Percentiles rank a stretch among this genome's conserved stretches.
Evolutionary conservation across 1,140 invertebrate species (phyloP).

Genomic region (Drosophila lowei): DNA sequence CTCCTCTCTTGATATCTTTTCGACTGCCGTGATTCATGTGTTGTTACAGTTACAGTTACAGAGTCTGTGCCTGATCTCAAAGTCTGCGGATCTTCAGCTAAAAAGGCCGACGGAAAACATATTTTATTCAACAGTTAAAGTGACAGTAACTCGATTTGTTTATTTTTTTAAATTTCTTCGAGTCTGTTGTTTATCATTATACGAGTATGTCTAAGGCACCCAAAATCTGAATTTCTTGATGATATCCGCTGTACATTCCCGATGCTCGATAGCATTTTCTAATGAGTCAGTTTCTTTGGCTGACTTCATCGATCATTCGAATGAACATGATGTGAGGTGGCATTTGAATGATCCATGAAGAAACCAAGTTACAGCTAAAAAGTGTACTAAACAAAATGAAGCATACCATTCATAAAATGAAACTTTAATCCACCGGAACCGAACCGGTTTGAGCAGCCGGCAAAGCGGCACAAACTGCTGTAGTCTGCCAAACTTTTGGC

Average conservation of each 20-base stretch:
- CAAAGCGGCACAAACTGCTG: constrained; percentile 32
- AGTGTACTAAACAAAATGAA: constrained; percentile 1
- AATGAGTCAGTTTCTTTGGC: constrained; percentile 34
- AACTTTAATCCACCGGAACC: constrained; percentile 29
- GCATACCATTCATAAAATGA: constrained; percentile 44
- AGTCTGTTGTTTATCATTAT: too few species aligned
- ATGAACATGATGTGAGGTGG: constrained; percentile 23
- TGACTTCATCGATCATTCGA: constrained; percentile 51
- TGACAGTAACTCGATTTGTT: too few species aligned
- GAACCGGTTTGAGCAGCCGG: constrained; percentile 45
- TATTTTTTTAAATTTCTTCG: too few species aligned
- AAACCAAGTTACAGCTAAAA: background rate
- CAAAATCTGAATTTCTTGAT: too few species aligned
- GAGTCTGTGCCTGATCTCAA: constrained; percentile 13
- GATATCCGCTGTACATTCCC: background rate
- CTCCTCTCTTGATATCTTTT: background rate
- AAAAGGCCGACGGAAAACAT: background rate
- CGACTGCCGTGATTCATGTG: constrained; percentile 26
- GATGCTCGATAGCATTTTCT: constrained; percentile 6
- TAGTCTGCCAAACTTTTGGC: constrained; percentile 30
- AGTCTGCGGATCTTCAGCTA: constrained; percentile 49
- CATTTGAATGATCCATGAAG: constrained; percentile 14
- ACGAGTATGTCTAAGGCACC: too few species aligned
- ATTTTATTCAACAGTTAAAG: background rate
- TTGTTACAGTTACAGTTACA: constrained; percentile 22